Evolutionary conservation across 92 coral and sea anemone genomes (phyloP), one percentile per base, ranked within the genome.

Genomic region (Actinostola sp.): DNA sequence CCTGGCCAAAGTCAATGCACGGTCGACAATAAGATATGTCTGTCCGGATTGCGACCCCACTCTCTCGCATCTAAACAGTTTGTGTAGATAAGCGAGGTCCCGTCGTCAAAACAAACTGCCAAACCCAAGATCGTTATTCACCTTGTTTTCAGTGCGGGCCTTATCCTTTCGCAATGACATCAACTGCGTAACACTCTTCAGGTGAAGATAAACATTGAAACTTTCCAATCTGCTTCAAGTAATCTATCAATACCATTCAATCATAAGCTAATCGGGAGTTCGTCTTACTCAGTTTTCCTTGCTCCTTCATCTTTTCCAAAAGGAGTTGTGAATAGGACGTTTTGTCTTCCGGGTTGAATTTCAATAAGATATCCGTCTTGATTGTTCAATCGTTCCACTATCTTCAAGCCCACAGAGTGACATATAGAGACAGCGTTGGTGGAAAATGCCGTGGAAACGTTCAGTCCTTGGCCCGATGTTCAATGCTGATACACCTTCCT

Each of bases 371-470:
- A 93, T n/a, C n/a, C 98, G 82, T 19, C 63, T 23, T 0, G 97
- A 93, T 35, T 78, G 82, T 64, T 93, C 98, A 69, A 93, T 63
- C 98, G 82, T 39, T 88, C 81, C 32, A 93, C 78, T 42, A 66
- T 71, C 28, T 73, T 59, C 89, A 93, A 77, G 24, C 98, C 97
- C 56, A 93, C 76, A 29, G 98, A 88, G 1, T 79, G 78, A 61
- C 98, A 93, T 76, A 93, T 91, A 8, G 98, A 88, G 58, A 91
- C 97, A 2, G 98, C 98, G 64, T 93, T 93, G 8, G 98, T 93
- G 9, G 98, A 93, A 90, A 88, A 90, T 2, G 98, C 98, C 1
- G 98, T 93, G n/a, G 98, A 93, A 67, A 93, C 91, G 64, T 93
- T 93, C 58, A 93, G 71, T 62, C n/a, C 98, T 84, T 60, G 98